Base-by-base conservation (phyloP, 2,113 vertebrate species). In the Pollimyrus isidori region DNA sequence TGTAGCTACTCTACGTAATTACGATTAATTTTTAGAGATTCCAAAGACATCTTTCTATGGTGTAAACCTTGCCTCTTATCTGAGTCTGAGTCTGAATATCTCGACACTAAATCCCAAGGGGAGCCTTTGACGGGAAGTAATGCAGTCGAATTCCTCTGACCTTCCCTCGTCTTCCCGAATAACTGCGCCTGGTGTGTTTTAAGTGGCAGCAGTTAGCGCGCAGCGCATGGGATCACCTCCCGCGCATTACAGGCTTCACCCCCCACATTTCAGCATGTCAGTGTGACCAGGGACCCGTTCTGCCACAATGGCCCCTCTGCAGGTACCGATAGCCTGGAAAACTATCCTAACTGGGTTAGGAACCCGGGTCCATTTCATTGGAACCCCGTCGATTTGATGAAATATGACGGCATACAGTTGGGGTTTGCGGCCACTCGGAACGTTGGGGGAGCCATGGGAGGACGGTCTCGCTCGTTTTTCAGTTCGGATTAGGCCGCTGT, bases 401-500 rank as follows among this genome's bases (percentile, higher is more conserved):
- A 19, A 62, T 45, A 50, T 23, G 53, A 42, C 9, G 7, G 53
- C 7, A 35, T 42, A 42, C 7, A 9, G 49, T 17, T 53, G 62
- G 30, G 46, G 49, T 49, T 80, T 17, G 50, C 7, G 49, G 73
- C 48, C 49, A 11, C n/a, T 88, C 26, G 50, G 49, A 89, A 52
- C n/a, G 7, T 26, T 39, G 15, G 42, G 23, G 45, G 42, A 13
- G n/a, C 87, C 45, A 35, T 23, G 42, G 39, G 76, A 45, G 17
- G 23, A 84, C 17, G 46, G 45, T 9, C 7, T n/a, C 1, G 23
- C n/a, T 48, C 80, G 30, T 48, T 53, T 89, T 89, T 82, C 35
- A 82, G 52, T 62, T 46, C 52, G 11, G 50, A 42, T 80, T 88
- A 93, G 93, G 93, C 92, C 89, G 92, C 92, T 76, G 23, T 87